Percentiles rank a stretch among this genome's conserved stretches.
These are phyloP conservation scores for Emydoidea blandingii DNA, from an alignment of 2,797 vertebrate genomes.

Conservation along the genomic window DNA sequence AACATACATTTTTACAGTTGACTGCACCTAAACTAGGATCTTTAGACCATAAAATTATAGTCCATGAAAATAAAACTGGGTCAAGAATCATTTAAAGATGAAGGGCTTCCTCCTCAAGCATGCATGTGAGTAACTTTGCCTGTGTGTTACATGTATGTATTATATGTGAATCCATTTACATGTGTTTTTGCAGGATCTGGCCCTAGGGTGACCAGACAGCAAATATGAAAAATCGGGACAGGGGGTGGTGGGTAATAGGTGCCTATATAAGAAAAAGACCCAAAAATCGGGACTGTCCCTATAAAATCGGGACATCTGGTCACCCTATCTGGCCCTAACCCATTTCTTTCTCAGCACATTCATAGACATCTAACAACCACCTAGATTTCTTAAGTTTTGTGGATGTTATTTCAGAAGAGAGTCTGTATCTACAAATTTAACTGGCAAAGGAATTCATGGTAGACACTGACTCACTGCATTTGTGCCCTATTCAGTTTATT, in stretches of 20 bases:
- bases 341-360: background rate
- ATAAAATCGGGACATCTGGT: too few species aligned
- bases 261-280: too few species aligned
- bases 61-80: background rate
- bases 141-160: background rate
- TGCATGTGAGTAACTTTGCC: background rate
- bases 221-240: too few species aligned
- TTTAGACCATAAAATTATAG: background rate
- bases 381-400: background rate
- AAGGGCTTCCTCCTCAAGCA: background rate
- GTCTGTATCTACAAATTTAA: background rate
- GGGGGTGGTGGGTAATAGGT: too few species aligned
- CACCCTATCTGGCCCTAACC: background rate
- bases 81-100: background rate
- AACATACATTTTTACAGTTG: background rate
- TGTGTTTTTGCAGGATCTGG: background rate
- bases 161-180: background rate
- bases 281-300: too few species aligned
- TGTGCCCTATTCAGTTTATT: background rate
- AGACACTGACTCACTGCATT: background rate
- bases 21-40: background rate
- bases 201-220: too few species aligned
- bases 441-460: background rate
- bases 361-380: background rate
- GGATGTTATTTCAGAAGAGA: conserved; percentile 19